Base-by-base conservation (phyloP, 2,888 invertebrate genomes). In the Rotaria sp. region DNA sequence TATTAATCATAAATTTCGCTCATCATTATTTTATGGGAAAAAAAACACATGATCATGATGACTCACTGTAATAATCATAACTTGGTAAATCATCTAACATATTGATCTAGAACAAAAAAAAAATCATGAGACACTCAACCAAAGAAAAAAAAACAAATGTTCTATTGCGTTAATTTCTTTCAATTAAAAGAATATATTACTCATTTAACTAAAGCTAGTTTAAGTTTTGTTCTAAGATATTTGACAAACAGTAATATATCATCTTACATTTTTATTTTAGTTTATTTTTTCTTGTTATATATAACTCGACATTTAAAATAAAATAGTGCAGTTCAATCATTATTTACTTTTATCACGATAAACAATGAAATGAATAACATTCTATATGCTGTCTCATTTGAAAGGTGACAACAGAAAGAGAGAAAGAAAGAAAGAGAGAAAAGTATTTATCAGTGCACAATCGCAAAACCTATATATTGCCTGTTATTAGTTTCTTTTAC, bases 1-100 rank as follows among this genome's bases (percentile, higher is more conserved):
- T 7, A 52, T 52, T 52, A 52, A 52, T 24, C 21, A 24, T 52
- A 24, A 3, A 52, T 52, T 52, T 11, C 15, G 1, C 24, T 3
- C 24, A 3, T 52, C 50, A 18, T 52, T 52, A 2, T 24, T 52
- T 11, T 52, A 4, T 55, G 26, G 26, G 26, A 55, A 24, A 26
- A 55, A 26, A 55, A 55, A 52, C 1, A 10, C 10, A 0, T 18
- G 35, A 35, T 35, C 35, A 35, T 24, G 35, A 38, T 67, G 67
- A 67, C 67, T 67, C 67, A 67, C 67, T 45, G 45, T 80, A 80
- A n/a, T 80, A 80, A 18, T 80, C 80, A 45, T 45, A 80, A 80
- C 45, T n/a, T n/a, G 80, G 80, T 26, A 80, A 80, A 5, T 80
- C 80, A 0, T 80, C 80, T 4, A 80, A 3, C 45, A 80, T 80